phyloP scores from a whole-genome alignment of 1,140 invertebrate genomes.

The Vanessa atalanta region DNA sequence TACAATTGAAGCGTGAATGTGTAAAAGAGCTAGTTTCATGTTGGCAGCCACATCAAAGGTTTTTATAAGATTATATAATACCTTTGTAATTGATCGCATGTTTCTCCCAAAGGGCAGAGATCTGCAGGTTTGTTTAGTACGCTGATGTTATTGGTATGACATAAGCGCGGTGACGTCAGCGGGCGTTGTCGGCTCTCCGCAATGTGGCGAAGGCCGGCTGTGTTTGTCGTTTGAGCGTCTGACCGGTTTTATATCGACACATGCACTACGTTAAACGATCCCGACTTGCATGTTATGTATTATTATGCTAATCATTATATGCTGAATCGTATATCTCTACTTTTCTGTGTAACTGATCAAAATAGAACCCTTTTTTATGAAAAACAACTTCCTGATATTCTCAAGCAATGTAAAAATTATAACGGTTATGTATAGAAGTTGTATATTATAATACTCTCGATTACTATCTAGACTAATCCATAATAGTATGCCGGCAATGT shows the following conservation, averaged over 20 bases:
- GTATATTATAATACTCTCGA: too few species aligned
- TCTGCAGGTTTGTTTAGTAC: slow-evolving; percentile 37
- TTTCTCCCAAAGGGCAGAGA: slow-evolving; percentile 7
- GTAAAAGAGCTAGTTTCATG: slow-evolving; percentile 20
- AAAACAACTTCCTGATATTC: too few species aligned
- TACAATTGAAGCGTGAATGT: slow-evolving; percentile 39
- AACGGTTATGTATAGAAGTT: too few species aligned
- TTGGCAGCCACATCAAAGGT: slow-evolving; percentile 2
- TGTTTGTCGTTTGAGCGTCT: slow-evolving; percentile 48
- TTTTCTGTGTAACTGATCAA: too few species aligned
- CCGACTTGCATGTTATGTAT: slow-evolving; percentile 6
- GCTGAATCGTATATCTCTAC: background rate
- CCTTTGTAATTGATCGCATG: background rate
- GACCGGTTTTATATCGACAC: slow-evolving; percentile 57
- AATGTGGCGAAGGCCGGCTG: slow-evolving; percentile 63
- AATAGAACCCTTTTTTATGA: too few species aligned
- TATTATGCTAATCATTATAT: slow-evolving; percentile 1
- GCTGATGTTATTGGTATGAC: slow-evolving; percentile 60
- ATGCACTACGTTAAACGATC: slow-evolving; percentile 35
- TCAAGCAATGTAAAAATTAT: too few species aligned
- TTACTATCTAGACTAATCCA: too few species aligned
- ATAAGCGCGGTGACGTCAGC: slow-evolving; percentile 75
- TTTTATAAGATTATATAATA: slow-evolving; percentile 5
- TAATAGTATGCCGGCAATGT: too few species aligned
- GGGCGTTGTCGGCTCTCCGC: slow-evolving; percentile 57